phyloP scores from a whole-genome alignment of 2,113 vertebrate species.

The Thermophis baileyi region DNA sequence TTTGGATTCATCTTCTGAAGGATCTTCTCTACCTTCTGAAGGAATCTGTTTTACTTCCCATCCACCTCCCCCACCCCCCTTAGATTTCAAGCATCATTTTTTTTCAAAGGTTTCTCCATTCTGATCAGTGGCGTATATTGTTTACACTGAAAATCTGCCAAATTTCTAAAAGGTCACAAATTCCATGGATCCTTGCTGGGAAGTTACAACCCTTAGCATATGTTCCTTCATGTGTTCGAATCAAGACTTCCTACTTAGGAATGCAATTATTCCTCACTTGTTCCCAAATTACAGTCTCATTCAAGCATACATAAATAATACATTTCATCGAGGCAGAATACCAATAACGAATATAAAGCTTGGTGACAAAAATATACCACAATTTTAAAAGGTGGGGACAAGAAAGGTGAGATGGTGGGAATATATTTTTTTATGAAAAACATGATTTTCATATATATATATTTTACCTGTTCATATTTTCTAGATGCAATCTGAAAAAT shows the following conservation, averaged over 20 bases:
- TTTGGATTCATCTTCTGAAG: background rate
- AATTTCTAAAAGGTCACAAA: background rate
- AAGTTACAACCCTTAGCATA: background rate
- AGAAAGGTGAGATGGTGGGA: background rate
- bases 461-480: slow-evolving; percentile 24
- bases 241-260: background rate
- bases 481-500: background rate
- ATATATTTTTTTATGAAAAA: background rate
- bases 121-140: background rate
- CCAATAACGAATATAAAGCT: background rate
- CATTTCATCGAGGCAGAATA: background rate
- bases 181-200: background rate
- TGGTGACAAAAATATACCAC: background rate
- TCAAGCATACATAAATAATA: background rate
- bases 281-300: background rate
- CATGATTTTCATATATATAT: background rate
- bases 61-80: background rate
- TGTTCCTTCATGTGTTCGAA: background rate
- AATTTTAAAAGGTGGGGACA: background rate
- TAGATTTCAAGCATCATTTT: background rate
- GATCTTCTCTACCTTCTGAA: background rate
- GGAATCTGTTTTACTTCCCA: background rate
- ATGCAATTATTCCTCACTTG: background rate
- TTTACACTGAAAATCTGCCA: background rate
- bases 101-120: background rate